Percentiles rank a stretch among this genome's conserved stretches.
Evolutionary conservation across 2,888 invertebrate species (phyloP).

Genomic region (Trachelus iudaicus): DNA sequence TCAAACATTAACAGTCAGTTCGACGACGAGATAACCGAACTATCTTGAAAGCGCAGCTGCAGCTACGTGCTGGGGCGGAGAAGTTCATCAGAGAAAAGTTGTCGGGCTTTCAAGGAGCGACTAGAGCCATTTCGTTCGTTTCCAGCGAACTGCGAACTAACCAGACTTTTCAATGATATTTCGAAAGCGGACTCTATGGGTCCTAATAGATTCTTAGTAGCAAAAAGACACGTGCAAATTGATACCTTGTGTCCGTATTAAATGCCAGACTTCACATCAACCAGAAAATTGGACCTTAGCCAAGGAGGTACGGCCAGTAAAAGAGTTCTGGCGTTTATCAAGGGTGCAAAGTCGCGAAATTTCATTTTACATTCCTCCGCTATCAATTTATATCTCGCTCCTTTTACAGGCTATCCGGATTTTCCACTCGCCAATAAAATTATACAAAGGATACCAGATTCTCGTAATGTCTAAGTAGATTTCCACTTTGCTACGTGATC

Average conservation of each 20-base stretch:
- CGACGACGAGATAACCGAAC: neutral
- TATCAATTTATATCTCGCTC: neutral
- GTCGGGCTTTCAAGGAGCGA: neutral
- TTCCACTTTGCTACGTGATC: neutral
- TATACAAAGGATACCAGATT: neutral
- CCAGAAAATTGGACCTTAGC: constrained; percentile 5
- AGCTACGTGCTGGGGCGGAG: neutral
- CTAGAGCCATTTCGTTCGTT: neutral
- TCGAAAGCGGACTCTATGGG: neutral
- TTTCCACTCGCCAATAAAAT: neutral
- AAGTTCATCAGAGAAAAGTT: neutral
- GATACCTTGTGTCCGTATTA: constrained; percentile 2
- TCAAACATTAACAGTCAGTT: neutral
- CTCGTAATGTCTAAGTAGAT: neutral
- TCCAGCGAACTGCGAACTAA: neutral
- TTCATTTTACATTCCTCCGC: neutral
- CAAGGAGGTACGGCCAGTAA: neutral
- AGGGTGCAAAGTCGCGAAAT: neutral
- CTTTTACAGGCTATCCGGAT: neutral
- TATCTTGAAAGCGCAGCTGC: neutral
- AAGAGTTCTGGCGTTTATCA: neutral
- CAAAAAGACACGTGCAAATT: constrained; percentile 5
- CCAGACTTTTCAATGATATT: neutral
- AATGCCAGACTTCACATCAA: constrained; percentile 2
- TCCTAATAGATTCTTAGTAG: neutral